Percentiles rank a stretch among this genome's conserved stretches.
phyloP scores from a whole-genome alignment of 2,888 invertebrate genomes.

The Ennomos erosarius region DNA sequence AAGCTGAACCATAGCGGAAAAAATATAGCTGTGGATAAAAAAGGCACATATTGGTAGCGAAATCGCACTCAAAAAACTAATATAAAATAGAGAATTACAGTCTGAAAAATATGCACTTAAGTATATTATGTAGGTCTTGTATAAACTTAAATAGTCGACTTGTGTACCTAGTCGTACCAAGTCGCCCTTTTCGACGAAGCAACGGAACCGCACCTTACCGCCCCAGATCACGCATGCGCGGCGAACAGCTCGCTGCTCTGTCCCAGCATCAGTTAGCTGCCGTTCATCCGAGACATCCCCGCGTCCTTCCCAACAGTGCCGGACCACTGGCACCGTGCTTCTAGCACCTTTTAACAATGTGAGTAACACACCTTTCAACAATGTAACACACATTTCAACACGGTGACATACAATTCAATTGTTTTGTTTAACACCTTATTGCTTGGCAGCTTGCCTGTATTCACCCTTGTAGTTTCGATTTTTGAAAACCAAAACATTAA shows the following conservation, averaged over 20 bases:
- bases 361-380: conserved; percentile 10
- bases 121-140: no score
- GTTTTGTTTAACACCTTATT: not conserved
- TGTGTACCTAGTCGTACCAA: no score
- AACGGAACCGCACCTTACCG: conserved; percentile 31
- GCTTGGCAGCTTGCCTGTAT: not conserved
- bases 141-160: no score
- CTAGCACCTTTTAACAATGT: conserved; percentile 17
- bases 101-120: no score
- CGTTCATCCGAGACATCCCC: conserved; percentile 2
- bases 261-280: conserved; percentile 29
- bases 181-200: conserved; percentile 21
- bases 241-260: conserved; percentile 8
- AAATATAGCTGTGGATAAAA: no score
- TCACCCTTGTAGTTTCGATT: no score
- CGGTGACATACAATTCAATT: no score
- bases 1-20: no score
- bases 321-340: conserved; percentile 7
- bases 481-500: no score
- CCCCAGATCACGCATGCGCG: conserved; percentile 19
- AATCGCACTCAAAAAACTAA: no score
- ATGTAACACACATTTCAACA: conserved; percentile 7
- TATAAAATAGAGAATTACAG: no score
- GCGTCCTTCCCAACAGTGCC: conserved; percentile 2
- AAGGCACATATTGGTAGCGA: no score